Conservation (phyloP, 2,888 invertebrate species). For the Amblyteles armatorius region DNA sequence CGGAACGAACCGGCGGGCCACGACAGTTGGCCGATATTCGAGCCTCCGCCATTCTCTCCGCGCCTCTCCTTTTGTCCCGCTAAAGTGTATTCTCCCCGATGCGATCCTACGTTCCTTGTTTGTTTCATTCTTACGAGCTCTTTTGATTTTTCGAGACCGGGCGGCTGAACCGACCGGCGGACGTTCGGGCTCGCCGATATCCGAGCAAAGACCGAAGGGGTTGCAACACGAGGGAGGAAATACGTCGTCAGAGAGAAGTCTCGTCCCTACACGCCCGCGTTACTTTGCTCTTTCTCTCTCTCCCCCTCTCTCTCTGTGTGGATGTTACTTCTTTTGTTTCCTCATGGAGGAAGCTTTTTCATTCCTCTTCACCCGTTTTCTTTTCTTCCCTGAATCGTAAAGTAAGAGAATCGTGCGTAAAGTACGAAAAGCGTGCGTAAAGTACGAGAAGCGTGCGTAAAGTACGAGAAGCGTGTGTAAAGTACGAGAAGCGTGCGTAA, state of each 20-base stretch:
- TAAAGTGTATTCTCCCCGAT: conserved; percentile 72
- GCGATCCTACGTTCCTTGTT: conserved; percentile 39
- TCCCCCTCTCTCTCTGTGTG: conserved; percentile 4
- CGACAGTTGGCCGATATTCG: conserved; percentile 84
- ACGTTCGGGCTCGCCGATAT: conserved; percentile 8
- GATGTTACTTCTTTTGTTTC: conserved; percentile 47
- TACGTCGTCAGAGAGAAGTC: conserved; percentile 57
- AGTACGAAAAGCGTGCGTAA: too few relatives aligned
- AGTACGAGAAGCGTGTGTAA: too few relatives aligned
- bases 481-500: too few relatives aligned
- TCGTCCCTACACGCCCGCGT: background rate
- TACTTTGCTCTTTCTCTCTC: conserved; percentile 34
- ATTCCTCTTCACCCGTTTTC: conserved; percentile 8
- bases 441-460: too few relatives aligned
- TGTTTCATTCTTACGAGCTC: conserved; percentile 36
- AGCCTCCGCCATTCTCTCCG: conserved; percentile 66
- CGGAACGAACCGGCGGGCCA: conserved; percentile 73
- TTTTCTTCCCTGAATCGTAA: background rate
- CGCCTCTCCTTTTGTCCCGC: conserved; percentile 75
- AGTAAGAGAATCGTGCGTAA: too few relatives aligned
- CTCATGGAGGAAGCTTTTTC: background rate
- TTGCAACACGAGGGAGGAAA: conserved; percentile 50
- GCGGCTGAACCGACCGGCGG: too few relatives aligned
- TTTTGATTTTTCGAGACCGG: conserved; percentile 22
- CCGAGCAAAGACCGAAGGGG: conserved; percentile 68